Evolutionary conservation across 2,797 vertebrate genomes (phyloP), one percentile per base, ranked within the genome.

Genomic region (Eupleurogrammus muticus): DNA sequence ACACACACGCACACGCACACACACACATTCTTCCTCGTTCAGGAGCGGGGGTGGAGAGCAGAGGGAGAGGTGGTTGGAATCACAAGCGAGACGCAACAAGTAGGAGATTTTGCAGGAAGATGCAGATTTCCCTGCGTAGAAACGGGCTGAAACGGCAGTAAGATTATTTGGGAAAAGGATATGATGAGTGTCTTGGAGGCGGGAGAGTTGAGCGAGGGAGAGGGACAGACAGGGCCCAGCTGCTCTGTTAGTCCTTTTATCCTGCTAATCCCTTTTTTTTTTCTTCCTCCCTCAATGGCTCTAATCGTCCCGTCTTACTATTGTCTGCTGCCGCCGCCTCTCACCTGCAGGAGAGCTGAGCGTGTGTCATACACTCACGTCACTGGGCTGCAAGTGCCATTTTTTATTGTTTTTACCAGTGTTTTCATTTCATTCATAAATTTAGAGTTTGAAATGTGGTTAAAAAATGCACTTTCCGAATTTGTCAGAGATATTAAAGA

Each of bases 21-120:
- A 69, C 61, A 64, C 35, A 47, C 47, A 60, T n/a, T 76, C 75
- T 79, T 80, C 82, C 81, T 86, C 59, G 35, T 79, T 87, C 36
- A 69, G 68, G 44, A 70, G 87, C 50, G 84, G 83, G 87, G 89
- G 89, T 66, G 83, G 84, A 75, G 72, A 76, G 76, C 62, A 21
- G 67, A 80, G 55, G 66, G 71, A 40, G 70, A 74, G 77, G 70
- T 34, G 70, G 66, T 46, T 71, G 66, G 66, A 62, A 53, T 53
- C 16, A 64, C 70, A 73, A 74, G 51, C 52, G 73, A 78, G 75
- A 83, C 34, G 68, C 82, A 87, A 88, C 88, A 89, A 83, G 83
- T 89, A 20, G 9, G n/a, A 44, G 75, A 54, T 62, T 3, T n/a
- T 6, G 32, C 42, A 44, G 61, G 35, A 42, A 19, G 60, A 66